Base-by-base conservation (phyloP, 2,888 invertebrate species). In the Latheticus oryzae region DNA sequence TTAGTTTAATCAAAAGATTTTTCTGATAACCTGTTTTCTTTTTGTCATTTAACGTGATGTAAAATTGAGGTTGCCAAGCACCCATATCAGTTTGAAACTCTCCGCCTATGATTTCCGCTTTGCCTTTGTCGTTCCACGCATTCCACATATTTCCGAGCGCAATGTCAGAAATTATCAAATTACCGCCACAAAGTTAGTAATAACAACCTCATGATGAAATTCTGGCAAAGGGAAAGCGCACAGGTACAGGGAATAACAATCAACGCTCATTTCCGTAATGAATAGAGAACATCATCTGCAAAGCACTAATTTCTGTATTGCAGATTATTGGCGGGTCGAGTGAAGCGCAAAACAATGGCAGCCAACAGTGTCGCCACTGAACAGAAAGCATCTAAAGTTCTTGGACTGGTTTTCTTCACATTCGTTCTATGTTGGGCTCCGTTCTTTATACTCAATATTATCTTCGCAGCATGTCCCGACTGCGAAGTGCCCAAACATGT, bases 361-460 rank as follows among this genome's bases (percentile, higher is more conserved):
- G 89, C 89, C 5, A 91, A 90, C 73, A 89, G 90, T 0, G 91
- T 92, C 1, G 90, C 90, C n/a, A 91, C 90, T 17, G 95, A 97
- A 77, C 95, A 96, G 77, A 97, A 96, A 75, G 97, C 97, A 1
- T 94, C 95, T 50, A 95, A 96, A 80, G 94, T 93, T 0, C 82
- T 96, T 3, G 95, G 95, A 0, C 80, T 95, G 28, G 95, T 95
- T 0, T 96, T 96, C 81, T 93, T 93, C 79, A 92, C 93, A 0
- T 95, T 95, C 78, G 94, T 95, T 43, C 80, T 95, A 5, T 95
- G 95, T 75, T 95, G 95, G 95, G 88, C 93, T 11, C 95, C 95
- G 1, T 96, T 95, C 78, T 95, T 95, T 79, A 82, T 92, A 43
- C 83, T 93, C 54, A 95, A 95, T 77, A 91, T 95, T 64, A 80